phyloP scores from a whole-genome alignment of 1,140 invertebrate genomes.

The Asbolus verrucosus region DNA sequence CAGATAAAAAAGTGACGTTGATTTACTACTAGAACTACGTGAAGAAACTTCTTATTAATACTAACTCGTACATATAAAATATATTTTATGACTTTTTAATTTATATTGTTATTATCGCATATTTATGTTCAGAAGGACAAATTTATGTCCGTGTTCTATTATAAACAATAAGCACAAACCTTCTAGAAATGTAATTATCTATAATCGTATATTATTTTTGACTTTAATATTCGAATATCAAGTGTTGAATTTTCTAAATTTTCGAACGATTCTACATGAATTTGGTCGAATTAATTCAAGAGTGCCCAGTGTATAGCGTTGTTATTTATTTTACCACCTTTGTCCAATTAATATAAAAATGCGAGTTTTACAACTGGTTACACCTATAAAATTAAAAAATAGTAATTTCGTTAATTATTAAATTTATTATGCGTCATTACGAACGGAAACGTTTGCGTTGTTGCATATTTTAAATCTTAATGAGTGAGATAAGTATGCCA shows the following conservation, averaged over 20 bases:
- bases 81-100: conserved; percentile 17
- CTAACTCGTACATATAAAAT: conserved; percentile 8
- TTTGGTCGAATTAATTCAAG: too few relatives aligned
- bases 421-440: conserved; percentile 5
- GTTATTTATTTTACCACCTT: too few relatives aligned
- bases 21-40: too few relatives aligned
- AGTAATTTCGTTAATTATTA: conserved; percentile 2
- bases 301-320: too few relatives aligned
- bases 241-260: neutral
- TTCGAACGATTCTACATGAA: too few relatives aligned
- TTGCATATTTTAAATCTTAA: conserved; percentile 9
- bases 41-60: too few relatives aligned
- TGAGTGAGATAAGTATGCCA: conserved; percentile 10
- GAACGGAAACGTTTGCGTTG: conserved; percentile 5
- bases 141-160: conserved; percentile 6
- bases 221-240: conserved; percentile 3
- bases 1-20: too few relatives aligned
- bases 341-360: neutral
- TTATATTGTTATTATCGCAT: conserved; percentile 29
- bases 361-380: neutral
- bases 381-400: conserved; percentile 13
- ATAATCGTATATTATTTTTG: conserved; percentile 13
- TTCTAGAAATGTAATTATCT: conserved; percentile 19
- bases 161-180: conserved; percentile 8
- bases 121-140: conserved; percentile 11